These are phyloP conservation scores for Cricetomys ansorgei DNA, from an alignment of 2,113 vertebrate species.

Conservation along the genomic window DNA sequence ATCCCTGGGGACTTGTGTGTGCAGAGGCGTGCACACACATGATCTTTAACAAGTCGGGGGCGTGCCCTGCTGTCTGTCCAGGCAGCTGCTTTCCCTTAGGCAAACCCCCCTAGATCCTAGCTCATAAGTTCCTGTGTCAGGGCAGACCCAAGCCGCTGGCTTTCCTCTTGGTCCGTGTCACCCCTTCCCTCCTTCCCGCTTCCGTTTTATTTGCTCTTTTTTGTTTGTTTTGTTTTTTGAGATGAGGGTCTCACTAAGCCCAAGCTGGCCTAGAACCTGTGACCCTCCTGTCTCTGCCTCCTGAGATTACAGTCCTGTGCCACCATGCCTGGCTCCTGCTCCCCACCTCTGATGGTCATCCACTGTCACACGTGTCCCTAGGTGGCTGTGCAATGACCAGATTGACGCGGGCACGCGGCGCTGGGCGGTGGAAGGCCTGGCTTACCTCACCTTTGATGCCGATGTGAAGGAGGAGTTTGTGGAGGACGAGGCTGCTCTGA, in stretches of 20 bases:
- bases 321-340: neutral
- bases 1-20: neutral
- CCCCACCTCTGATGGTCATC: neutral
- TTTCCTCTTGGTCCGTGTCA: neutral
- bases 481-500: constrained; percentile 92
- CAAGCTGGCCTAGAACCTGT: neutral
- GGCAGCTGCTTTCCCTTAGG: neutral
- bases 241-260: neutral
- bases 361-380: constrained; percentile 3
- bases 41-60: rapidly evolving
- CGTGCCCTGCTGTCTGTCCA: neutral
- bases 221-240: neutral
- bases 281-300: neutral
- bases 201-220: neutral
- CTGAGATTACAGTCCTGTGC: too few relatives aligned
- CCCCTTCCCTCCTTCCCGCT: rapidly evolving
- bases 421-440: constrained; percentile 98
- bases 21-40: neutral
- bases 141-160: neutral
- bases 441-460: constrained; percentile 97
- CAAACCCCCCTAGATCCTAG: neutral
- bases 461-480: constrained; percentile 98
- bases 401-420: constrained; percentile 91
- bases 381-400: constrained; percentile 96
- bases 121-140: neutral